Conservation (phyloP, 2,888 invertebrate species). For the Baccha elongata region DNA sequence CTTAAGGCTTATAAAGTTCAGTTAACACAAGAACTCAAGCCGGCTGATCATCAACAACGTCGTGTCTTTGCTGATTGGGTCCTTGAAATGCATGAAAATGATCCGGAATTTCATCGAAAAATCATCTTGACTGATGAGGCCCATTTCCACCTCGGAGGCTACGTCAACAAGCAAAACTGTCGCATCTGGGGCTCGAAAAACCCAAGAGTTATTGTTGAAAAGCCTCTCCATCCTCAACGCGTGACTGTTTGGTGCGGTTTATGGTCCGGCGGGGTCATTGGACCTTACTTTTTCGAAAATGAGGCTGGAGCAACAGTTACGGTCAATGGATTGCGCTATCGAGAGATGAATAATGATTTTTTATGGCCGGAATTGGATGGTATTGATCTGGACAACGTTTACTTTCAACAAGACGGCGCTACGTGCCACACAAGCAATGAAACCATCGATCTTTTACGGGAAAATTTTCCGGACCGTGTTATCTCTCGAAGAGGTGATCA, state of each 20-base stretch:
- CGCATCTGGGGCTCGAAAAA: background rate
- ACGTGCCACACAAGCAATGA: slow-evolving; percentile 44
- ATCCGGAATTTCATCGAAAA: background rate
- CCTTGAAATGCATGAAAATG: background rate
- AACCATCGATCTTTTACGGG: too few species aligned
- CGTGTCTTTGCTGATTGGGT: background rate
- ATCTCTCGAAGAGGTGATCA: too few species aligned
- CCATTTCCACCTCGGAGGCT: background rate
- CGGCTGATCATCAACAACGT: background rate
- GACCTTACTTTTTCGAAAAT: background rate
- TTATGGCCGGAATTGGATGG: background rate
- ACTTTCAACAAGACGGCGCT: slow-evolving; percentile 37
- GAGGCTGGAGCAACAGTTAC: background rate
- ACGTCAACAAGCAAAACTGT: background rate
- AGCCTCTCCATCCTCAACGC: background rate
- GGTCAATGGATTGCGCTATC: background rate
- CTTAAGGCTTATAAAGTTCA: too few species aligned
- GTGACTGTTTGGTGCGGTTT: background rate
- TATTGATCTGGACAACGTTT: background rate
- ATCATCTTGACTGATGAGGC: background rate
- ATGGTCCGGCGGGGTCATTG: background rate
- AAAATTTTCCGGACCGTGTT: too few species aligned
- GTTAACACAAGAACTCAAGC: background rate
- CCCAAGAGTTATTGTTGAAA: background rate
- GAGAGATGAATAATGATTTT: background rate